phyloP scores from a whole-genome alignment of 2,797 vertebrate genomes.

The Oreonectes daqikongensis region DNA sequence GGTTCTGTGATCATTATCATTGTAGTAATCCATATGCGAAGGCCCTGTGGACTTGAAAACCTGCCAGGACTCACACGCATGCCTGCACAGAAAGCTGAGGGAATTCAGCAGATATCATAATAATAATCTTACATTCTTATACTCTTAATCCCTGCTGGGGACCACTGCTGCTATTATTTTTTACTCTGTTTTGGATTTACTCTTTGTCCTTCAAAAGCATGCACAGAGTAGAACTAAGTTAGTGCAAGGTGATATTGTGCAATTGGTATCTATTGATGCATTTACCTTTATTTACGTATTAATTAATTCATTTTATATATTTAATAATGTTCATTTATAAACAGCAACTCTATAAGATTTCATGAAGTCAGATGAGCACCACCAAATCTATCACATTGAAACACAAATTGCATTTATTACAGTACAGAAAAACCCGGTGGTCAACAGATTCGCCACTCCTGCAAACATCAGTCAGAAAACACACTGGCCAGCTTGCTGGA shows the following conservation, averaged over 20 bases:
- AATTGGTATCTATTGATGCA: too few species aligned
- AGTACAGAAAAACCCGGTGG: not conserved
- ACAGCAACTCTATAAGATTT: too few species aligned
- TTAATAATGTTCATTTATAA: too few species aligned
- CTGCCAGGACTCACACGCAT: not conserved
- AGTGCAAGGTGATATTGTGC: not conserved
- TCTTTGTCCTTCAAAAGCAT: not conserved
- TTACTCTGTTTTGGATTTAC: constrained; percentile 4
- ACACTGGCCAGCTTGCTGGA: constrained; percentile 32
- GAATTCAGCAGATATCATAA: not conserved
- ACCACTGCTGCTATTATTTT: not conserved
- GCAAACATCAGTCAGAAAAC: constrained; percentile 39
- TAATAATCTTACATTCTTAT: constrained; percentile 10
- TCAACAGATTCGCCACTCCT: constrained; percentile 26
- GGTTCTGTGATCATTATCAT: constrained; percentile 31
- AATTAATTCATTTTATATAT: too few species aligned
- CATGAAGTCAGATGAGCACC: too few species aligned
- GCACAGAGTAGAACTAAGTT: not conserved
- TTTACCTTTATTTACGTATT: too few species aligned
- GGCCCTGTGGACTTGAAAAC: constrained; percentile 12
- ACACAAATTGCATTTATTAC: constrained; percentile 16
- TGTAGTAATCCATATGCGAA: constrained; percentile 12
- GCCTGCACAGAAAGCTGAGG: constrained; percentile 14
- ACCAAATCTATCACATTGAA: not conserved
- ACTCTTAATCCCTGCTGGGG: not conserved